phyloP scores from a whole-genome alignment of 1,140 invertebrate species.

The Odontomachus brunneus region DNA sequence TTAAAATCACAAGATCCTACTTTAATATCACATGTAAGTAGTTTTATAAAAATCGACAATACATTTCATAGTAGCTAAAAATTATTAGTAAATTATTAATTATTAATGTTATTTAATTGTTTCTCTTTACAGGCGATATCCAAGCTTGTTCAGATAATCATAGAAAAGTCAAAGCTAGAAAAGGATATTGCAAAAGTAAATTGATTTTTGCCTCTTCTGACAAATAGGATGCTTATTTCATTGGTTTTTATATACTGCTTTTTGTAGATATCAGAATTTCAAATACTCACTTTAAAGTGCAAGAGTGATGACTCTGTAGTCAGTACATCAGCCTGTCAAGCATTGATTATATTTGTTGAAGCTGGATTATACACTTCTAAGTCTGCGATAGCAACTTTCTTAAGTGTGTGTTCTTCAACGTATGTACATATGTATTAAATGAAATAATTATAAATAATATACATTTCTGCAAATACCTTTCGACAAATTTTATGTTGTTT shows the following conservation, averaged over 20 bases:
- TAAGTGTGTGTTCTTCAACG: constrained; percentile 87
- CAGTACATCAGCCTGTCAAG: constrained; percentile 87
- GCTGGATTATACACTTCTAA: constrained; percentile 86
- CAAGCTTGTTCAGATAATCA: constrained; percentile 74
- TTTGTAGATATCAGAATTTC: constrained; percentile 82
- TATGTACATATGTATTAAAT: constrained; percentile 79
- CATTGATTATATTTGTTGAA: constrained; percentile 87
- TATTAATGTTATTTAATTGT: background rate
- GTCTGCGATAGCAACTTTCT: constrained; percentile 87
- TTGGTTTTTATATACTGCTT: constrained; percentile 5
- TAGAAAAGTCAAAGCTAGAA: constrained; percentile 47
- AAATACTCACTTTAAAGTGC: constrained; percentile 85
- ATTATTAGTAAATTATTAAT: background rate
- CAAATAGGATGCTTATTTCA: background rate
- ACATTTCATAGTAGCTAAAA: background rate
- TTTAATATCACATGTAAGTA: constrained; percentile 79
- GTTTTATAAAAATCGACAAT: constrained; percentile 1
- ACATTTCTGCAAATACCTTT: constrained; percentile 13
- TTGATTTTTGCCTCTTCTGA: background rate
- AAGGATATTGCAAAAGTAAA: constrained; percentile 61
- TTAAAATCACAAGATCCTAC: constrained; percentile 76
- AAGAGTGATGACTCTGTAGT: constrained; percentile 84
- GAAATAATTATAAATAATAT: background rate
- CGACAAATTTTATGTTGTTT: constrained; percentile 28
- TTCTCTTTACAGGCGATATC: constrained; percentile 74